Percentiles rank a stretch among this genome's conserved stretches.
These are phyloP conservation scores for Gyrodactylus salaris DNA, from an alignment of 1,140 invertebrate genomes.

Conservation along the genomic window DNA sequence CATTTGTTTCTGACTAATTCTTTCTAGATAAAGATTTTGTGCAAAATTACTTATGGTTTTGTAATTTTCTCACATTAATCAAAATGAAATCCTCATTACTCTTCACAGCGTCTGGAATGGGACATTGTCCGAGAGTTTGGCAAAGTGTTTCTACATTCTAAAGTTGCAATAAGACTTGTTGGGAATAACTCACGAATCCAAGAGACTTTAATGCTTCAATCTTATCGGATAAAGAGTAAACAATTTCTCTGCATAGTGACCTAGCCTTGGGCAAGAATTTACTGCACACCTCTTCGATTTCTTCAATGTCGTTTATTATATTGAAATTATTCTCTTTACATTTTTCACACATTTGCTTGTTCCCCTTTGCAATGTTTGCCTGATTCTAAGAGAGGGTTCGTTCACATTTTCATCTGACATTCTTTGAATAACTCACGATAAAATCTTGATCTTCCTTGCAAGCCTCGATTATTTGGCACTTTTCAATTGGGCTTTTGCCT, in stretches of 20 bases:
- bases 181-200: background rate
- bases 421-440: no score
- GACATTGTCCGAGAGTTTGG: background rate
- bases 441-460: background rate
- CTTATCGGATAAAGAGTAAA: background rate
- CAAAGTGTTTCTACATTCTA: background rate
- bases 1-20: no score
- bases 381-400: no score
- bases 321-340: background rate
- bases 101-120: background rate
- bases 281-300: background rate
- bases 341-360: background rate
- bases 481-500: background rate
- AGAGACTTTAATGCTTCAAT: background rate
- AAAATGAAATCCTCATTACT: no score
- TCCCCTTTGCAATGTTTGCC: no score
- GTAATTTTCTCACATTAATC: no score
- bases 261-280: background rate
- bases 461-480: background rate
- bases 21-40: no score
- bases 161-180: background rate
- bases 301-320: background rate
- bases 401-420: no score
- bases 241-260: background rate
- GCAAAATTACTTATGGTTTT: no score